Evolutionary conservation across 2,113 vertebrate species (phyloP), one percentile per base, ranked within the genome.

Genomic region (Jaculus jaculus): DNA sequence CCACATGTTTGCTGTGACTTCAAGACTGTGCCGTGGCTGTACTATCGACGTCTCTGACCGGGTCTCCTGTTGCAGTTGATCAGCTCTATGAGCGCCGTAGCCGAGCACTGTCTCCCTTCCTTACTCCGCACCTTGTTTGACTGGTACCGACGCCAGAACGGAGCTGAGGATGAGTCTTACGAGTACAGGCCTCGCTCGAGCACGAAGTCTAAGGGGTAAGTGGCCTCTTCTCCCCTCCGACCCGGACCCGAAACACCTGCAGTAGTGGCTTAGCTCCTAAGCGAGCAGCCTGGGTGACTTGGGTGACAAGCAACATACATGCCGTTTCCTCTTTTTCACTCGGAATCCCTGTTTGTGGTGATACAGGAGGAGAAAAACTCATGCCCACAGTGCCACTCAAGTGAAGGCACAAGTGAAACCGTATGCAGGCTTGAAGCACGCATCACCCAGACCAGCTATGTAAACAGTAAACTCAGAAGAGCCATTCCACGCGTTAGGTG

Each of bases 21-120:
- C 8, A 7, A 71, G 24, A 51, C 9, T 1, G 0, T 23, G 58
- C 30, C 0, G 0, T 6, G 32, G 32, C 24, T 47, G 16, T 21
- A 0, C 47, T 82, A 90, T 20, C 20, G 42, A 23, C 30, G 32
- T 3, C 10, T 3, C 0, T 16, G 26, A 21, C 82, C 7, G 3
- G 61, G 0, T 90, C n/a, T 78, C 94, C 51, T 97, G 17, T 97
- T 98, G 0, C 97, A 99, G 99, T 98, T 99, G 99, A 99, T 99
- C 98, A 99, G 99, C 99, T 99, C 99, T 98, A 99, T 99, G 99
- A 99, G 99, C 99, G 99, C 99, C 84, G 99, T 99, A 99, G 99
- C 99, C 98, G 99, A 99, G 99, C 99, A 99, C 99, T 99, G 99
- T 99, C 99, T 99, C 98, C 99, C 99, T 97, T 99, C 99, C 97